A percentile compares a stretch with the other conserved stretches of the same genome.
Conservation (phyloP, 2,797 vertebrate genomes). For the Siniperca obscura region DNA sequence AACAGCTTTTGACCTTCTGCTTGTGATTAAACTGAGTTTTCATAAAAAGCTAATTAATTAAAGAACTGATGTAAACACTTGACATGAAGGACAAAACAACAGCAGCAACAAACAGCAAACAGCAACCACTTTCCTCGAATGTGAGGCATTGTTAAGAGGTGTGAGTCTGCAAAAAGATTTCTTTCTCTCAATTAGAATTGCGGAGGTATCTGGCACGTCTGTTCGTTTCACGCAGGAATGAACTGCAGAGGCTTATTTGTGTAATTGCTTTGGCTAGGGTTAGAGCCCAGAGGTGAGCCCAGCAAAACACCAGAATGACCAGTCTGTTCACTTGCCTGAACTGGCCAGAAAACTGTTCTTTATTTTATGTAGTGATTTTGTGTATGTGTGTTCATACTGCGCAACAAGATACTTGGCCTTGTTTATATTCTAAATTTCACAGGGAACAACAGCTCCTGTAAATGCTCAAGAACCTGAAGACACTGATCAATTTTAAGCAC, state of each 20-base stretch:
- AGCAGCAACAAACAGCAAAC: constrained; percentile 32
- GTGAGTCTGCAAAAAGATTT: constrained; percentile 66
- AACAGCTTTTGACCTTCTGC: constrained; percentile 39
- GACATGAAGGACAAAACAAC: constrained; percentile 48
- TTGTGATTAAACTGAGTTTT: constrained; percentile 9
- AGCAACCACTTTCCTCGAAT: constrained; percentile 37
- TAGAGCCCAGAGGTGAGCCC: constrained; percentile 61
- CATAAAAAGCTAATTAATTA: constrained; percentile 49
- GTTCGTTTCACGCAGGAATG: constrained; percentile 59
- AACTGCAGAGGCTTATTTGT: constrained; percentile 68
- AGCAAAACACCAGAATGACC: constrained; percentile 43
- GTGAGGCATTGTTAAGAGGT: constrained; percentile 53
- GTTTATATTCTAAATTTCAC: not conserved
- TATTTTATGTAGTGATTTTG: not conserved
- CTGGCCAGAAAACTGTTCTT: not conserved
- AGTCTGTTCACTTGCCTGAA: constrained; percentile 28
- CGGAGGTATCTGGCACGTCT: constrained; percentile 49
- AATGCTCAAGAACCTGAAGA: not conserved
- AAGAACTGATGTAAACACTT: constrained; percentile 41
- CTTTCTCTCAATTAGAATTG: constrained; percentile 70
- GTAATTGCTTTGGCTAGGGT: constrained; percentile 69
- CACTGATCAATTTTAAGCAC: not conserved
- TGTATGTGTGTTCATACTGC: not conserved
- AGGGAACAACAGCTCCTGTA: not conserved
- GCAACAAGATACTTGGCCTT: not conserved